Conservation (phyloP, 2,888 invertebrate species). For the Schizotus pectinicornis region DNA sequence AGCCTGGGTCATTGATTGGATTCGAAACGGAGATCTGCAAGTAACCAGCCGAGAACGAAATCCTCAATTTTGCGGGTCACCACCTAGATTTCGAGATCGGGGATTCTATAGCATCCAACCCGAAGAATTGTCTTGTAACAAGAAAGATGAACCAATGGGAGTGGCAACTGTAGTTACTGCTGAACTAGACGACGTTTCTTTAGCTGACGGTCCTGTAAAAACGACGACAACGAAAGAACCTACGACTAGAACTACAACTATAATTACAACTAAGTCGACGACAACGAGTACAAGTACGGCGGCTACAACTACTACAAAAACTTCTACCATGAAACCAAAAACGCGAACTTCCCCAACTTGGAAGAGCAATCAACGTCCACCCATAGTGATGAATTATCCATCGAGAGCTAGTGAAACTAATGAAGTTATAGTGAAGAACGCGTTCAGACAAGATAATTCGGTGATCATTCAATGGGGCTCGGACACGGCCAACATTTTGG, state of each 20-base stretch:
- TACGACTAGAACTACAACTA: slow-evolving; percentile 44
- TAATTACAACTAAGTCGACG: slow-evolving; percentile 43
- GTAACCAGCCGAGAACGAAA: slow-evolving; percentile 91
- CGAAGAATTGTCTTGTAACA: slow-evolving; percentile 70
- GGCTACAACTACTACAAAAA: slow-evolving; percentile 45
- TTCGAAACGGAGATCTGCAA: slow-evolving; percentile 84
- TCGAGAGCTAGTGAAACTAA: slow-evolving; percentile 69
- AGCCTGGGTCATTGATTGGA: slow-evolving; percentile 91
- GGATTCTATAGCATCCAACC: slow-evolving; percentile 88
- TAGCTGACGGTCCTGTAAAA: slow-evolving; percentile 39
- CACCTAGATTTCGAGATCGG: slow-evolving; percentile 77
- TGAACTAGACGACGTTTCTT: slow-evolving; percentile 56
- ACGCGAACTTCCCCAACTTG: slow-evolving; percentile 48
- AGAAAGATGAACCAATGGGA: slow-evolving; percentile 59
- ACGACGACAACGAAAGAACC: slow-evolving; percentile 46
- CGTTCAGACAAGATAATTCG: slow-evolving; percentile 83
- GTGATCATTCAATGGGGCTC: slow-evolving; percentile 93
- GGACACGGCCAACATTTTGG: slow-evolving; percentile 84
- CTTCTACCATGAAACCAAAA: slow-evolving; percentile 46
- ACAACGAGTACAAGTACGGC: slow-evolving; percentile 50
- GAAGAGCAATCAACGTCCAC: slow-evolving; percentile 67
- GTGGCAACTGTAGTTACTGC: slow-evolving; percentile 66
- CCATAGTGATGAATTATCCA: slow-evolving; percentile 73
- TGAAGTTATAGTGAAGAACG: slow-evolving; percentile 85
- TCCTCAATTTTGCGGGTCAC: slow-evolving; percentile 91